These are phyloP conservation scores for Tenebrio molitor DNA, from an alignment of 1,140 invertebrate species.

Conservation along the genomic window DNA sequence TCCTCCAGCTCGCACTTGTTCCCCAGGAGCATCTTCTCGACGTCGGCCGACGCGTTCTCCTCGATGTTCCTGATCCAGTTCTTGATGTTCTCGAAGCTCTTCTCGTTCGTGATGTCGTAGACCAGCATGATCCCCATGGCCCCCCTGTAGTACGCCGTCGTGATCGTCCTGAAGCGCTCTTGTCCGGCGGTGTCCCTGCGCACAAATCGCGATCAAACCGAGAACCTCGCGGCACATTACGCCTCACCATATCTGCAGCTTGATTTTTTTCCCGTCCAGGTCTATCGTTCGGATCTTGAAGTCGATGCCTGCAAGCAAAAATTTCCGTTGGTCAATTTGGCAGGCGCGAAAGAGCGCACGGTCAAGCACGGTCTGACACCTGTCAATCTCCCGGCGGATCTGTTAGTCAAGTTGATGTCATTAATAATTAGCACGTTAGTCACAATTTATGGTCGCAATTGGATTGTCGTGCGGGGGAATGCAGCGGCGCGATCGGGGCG, in stretches of 20 bases:
- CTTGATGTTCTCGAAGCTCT: constrained; percentile 98
- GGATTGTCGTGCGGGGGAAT: not conserved
- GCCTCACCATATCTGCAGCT: constrained; percentile 96
- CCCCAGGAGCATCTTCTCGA: constrained; percentile 95
- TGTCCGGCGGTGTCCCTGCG: constrained; percentile 96
- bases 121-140: constrained; percentile 99
- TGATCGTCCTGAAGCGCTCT: constrained; percentile 97
- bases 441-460: constrained; percentile 8
- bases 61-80: constrained; percentile 99
- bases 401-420: constrained; percentile 29
- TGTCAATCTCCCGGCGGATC: constrained; percentile 2
- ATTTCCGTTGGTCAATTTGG: constrained; percentile 8
- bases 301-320: constrained; percentile 89
- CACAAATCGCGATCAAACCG: constrained; percentile 12
- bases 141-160: constrained; percentile 97
- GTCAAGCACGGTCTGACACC: constrained; percentile 17
- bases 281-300: constrained; percentile 99
- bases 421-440: constrained; percentile 21
- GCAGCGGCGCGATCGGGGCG: not conserved
- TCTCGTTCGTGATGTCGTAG: constrained; percentile 98
- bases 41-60: constrained; percentile 94
- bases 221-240: not conserved
- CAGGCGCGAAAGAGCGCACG: constrained; percentile 5
- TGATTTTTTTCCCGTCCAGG: constrained; percentile 98
- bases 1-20: constrained; percentile 96